Conservation (phyloP, 2,888 invertebrate species). For the Lasioglossum zephyrum region DNA sequence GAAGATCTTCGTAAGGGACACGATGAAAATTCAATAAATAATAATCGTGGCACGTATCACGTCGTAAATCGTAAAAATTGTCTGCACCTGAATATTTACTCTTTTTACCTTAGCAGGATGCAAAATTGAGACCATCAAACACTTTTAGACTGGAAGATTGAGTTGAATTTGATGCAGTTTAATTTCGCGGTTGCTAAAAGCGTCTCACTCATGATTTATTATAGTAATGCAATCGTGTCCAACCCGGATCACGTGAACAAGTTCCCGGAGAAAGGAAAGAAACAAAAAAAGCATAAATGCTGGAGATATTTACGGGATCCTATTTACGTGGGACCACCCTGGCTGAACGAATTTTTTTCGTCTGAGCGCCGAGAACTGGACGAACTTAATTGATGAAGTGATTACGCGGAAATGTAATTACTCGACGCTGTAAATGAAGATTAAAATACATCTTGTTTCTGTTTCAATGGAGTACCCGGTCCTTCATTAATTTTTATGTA, state of each 20-base stretch:
- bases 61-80: background rate
- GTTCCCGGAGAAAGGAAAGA: background rate
- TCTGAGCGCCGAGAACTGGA: background rate
- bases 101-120: background rate
- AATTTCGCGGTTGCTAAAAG: background rate
- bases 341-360: background rate
- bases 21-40: background rate
- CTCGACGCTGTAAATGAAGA: background rate
- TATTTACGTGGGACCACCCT: background rate
- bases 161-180: background rate
- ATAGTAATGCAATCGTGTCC: constrained; percentile 1
- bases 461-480: background rate
- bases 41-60: background rate
- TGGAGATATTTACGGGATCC: background rate
- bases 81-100: background rate
- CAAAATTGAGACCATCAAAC: background rate
- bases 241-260: constrained; percentile 1
- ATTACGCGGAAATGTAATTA: background rate
- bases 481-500: background rate
- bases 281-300: background rate
- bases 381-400: background rate
- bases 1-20: background rate
- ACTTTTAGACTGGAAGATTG: background rate
- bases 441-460: background rate
- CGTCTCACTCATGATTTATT: constrained; percentile 1